Conservation (phyloP, 2,113 vertebrate genomes). For the Anguilla rostrata region DNA sequence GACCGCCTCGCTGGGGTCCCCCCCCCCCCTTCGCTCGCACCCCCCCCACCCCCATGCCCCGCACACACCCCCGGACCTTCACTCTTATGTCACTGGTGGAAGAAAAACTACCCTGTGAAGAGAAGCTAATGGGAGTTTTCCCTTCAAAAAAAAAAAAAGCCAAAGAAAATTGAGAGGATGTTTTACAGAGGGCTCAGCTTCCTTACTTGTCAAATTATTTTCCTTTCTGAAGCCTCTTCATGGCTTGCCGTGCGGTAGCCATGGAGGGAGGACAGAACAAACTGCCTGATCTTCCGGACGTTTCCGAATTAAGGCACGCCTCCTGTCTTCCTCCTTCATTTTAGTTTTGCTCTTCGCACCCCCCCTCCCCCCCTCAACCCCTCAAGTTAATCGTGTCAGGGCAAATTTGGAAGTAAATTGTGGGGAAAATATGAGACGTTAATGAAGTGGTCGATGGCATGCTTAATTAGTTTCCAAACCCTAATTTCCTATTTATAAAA, state of each 20-base stretch:
- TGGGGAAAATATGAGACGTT: constrained; percentile 60
- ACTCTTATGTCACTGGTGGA: constrained; percentile 42
- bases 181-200: constrained; percentile 16
- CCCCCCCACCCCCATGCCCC: constrained; percentile 17
- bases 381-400: constrained; percentile 25
- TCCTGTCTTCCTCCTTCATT: not conserved
- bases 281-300: not conserved
- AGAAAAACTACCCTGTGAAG: constrained; percentile 36
- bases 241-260: constrained; percentile 5
- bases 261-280: not conserved
- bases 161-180: constrained; percentile 29
- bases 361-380: no score
- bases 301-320: not conserved
- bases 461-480: constrained; percentile 86
- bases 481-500: constrained; percentile 86
- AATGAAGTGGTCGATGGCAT: constrained; percentile 81
- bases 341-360: not conserved
- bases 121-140: constrained; percentile 52
- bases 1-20: constrained; percentile 38
- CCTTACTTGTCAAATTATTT: constrained; percentile 28
- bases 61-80: constrained; percentile 46
- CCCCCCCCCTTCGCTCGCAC: not conserved
- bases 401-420: constrained; percentile 64
- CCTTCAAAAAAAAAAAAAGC: constrained; percentile 20
- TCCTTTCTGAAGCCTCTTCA: constrained; percentile 1